These are phyloP conservation scores for Microcebus murinus DNA, from an alignment of 2,113 vertebrate species.

Conservation along the genomic window DNA sequence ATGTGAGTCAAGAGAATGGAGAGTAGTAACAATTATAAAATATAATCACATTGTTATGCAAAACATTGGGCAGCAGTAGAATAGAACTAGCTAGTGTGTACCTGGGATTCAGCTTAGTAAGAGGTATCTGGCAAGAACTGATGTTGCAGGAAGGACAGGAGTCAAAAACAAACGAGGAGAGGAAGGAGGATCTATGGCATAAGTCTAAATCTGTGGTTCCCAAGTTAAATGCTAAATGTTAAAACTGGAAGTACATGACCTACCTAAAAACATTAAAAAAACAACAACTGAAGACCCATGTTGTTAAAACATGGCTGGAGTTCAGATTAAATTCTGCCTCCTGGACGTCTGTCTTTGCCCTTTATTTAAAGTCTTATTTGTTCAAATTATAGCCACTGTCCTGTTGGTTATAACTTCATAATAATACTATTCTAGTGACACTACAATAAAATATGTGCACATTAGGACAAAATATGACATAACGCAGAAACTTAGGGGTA, in stretches of 20 bases:
- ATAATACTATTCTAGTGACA: background rate
- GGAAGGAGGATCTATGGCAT: background rate
- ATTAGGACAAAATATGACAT: background rate
- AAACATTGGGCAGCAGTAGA: background rate
- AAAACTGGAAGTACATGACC: background rate
- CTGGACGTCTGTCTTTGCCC: background rate
- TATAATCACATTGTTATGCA: background rate
- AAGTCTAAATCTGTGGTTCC: background rate
- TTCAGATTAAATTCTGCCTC: background rate
- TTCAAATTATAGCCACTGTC: background rate
- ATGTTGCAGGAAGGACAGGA: background rate
- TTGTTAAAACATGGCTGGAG: background rate
- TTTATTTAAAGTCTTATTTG: background rate
- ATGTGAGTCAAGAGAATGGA: background rate
- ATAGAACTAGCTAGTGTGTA: background rate
- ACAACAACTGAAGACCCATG: background rate
- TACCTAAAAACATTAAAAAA: background rate
- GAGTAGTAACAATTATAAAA: constrained; percentile 34
- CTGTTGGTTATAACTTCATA: background rate
- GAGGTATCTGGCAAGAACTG: background rate
- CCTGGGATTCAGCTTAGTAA: background rate
- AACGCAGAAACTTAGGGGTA: background rate
- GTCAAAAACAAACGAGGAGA: background rate
- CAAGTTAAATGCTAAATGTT: background rate
- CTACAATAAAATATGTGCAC: background rate